These are phyloP conservation scores for Rugalucina vietnamica DNA, from an alignment of 2,888 invertebrate species.

Conservation along the genomic window DNA sequence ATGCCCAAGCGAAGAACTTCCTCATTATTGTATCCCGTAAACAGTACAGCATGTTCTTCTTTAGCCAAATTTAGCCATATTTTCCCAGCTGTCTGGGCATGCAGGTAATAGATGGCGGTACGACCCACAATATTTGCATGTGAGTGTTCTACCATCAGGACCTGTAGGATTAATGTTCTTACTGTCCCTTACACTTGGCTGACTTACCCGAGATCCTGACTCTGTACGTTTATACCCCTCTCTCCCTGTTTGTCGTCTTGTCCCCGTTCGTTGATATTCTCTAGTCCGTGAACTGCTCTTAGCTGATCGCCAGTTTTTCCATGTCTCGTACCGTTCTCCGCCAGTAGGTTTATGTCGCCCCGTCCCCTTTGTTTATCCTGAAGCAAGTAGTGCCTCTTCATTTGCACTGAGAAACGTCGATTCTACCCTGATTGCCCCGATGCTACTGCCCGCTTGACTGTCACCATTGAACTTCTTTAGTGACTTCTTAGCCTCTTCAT, in stretches of 20 bases:
- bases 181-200: too few relatives aligned
- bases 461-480: conserved; percentile 50
- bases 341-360: too few relatives aligned
- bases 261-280: too few relatives aligned
- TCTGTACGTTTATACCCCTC: too few relatives aligned
- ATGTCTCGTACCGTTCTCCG: too few relatives aligned
- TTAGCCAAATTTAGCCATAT: conserved; percentile 20
- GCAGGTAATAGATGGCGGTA: conserved; percentile 43
- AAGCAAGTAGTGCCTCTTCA: conserved; percentile 26
- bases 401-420: conserved; percentile 28
- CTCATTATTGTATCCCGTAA: conserved; percentile 42
- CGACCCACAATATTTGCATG: conserved; percentile 50
- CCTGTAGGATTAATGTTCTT: conserved; percentile 38
- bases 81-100: conserved; percentile 53
- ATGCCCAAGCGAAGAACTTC: conserved; percentile 40
- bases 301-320: too few relatives aligned
- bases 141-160: conserved; percentile 14
- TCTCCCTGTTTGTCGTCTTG: too few relatives aligned
- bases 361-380: conserved; percentile 16
- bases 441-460: not conserved
- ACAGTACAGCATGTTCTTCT: conserved; percentile 39
- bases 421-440: conserved; percentile 39
- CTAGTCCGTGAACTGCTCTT: too few relatives aligned
- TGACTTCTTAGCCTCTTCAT: conserved; percentile 60
- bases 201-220: too few relatives aligned